These are phyloP conservation scores for Pollicipes pollicipes DNA, from an alignment of 1,140 invertebrate species.

Conservation along the genomic window DNA sequence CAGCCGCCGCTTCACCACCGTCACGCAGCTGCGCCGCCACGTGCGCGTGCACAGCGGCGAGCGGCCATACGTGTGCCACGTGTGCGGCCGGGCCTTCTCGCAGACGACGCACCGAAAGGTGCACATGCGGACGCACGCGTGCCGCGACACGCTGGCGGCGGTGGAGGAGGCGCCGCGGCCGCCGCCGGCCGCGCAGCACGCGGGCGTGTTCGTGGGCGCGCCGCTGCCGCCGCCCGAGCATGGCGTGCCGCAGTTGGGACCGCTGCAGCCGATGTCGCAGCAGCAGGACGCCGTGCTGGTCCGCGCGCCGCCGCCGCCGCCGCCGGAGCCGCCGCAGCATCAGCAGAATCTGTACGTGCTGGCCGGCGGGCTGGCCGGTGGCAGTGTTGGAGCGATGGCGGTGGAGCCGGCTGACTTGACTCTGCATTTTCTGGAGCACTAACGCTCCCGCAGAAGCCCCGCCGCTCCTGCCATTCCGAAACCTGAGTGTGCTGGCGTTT, in stretches of 20 bases:
- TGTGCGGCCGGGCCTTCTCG: conserved; percentile 30
- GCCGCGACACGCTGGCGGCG: background rate
- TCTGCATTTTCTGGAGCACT: background rate
- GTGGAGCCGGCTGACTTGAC: background rate
- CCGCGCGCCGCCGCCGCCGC: too few species aligned
- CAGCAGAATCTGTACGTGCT: background rate
- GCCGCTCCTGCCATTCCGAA: too few species aligned
- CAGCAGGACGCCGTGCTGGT: background rate
- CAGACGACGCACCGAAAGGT: conserved; percentile 40
- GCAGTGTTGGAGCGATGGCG: background rate
- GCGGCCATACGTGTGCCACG: conserved; percentile 18
- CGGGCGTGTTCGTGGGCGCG: background rate
- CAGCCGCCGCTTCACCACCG: conserved; percentile 20
- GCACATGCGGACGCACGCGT: conserved; percentile 29
- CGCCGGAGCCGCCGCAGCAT: background rate
- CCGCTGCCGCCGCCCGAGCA: background rate
- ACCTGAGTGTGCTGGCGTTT: too few species aligned
- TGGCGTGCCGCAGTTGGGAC: background rate
- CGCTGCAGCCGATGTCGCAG: background rate
- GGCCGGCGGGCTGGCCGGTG: background rate
- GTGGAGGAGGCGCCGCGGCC: background rate
- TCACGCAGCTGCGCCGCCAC: conserved; percentile 23
- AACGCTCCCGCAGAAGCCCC: background rate
- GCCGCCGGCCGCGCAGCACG: background rate
- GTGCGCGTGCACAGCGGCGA: conserved; percentile 25